Evolutionary conservation across 1,140 invertebrate genomes (phyloP).

Genomic region (Trissolcus basalis): DNA sequence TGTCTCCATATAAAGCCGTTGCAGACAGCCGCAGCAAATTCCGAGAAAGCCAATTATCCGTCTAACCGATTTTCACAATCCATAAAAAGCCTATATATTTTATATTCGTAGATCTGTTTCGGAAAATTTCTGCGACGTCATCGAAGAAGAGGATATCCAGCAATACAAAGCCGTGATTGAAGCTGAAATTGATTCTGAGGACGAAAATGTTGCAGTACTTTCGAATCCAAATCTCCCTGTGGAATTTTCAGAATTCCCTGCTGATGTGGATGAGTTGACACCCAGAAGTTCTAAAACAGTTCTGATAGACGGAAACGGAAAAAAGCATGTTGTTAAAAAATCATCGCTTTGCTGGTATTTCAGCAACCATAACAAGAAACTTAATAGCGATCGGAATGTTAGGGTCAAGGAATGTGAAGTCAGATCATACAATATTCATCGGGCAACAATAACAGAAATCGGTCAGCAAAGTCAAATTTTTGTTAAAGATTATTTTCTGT

Average conservation of each 20-base stretch:
- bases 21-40: too few relatives aligned
- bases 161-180: too few relatives aligned
- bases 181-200: slow-evolving; percentile 6
- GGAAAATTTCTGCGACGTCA: too few relatives aligned
- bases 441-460: background rate
- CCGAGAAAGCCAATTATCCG: too few relatives aligned
- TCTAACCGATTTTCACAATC: too few relatives aligned
- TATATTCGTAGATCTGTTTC: too few relatives aligned
- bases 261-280: background rate
- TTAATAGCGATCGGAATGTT: slow-evolving; percentile 5
- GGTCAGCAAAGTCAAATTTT: background rate
- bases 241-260: slow-evolving; percentile 2
- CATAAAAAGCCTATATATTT: too few relatives aligned
- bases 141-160: too few relatives aligned
- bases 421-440: background rate
- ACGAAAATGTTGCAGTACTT: too few relatives aligned
- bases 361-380: background rate
- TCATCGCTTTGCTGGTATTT: slow-evolving; percentile 8
- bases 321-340: background rate
- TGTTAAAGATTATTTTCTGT: slow-evolving; percentile 4
- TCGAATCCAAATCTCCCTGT: background rate
- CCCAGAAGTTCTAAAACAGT: background rate
- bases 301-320: slow-evolving; percentile 4
- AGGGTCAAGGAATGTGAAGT: slow-evolving; percentile 2
- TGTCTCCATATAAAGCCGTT: too few relatives aligned